phyloP scores from a whole-genome alignment of 2,888 invertebrate genomes.

The Noctua comes region DNA sequence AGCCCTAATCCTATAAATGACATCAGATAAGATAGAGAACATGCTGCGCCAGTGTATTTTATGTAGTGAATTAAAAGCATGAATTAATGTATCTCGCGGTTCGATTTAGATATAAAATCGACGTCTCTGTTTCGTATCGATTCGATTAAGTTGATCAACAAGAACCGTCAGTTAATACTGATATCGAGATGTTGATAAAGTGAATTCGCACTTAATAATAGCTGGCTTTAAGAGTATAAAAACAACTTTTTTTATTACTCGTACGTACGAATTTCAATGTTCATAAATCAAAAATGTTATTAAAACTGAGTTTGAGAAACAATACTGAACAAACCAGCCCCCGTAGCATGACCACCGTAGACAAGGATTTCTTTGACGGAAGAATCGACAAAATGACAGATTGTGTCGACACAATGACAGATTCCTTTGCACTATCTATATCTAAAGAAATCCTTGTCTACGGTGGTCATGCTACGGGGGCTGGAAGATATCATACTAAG shows the following conservation, averaged over 20 bases:
- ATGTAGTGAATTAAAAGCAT: conserved; percentile 74
- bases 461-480: no score
- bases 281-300: not conserved
- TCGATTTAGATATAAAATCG: conserved; percentile 72
- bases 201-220: not conserved
- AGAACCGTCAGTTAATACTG: conserved; percentile 35
- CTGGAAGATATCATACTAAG: no score
- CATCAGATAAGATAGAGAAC: conserved; percentile 85
- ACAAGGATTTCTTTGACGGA: no score
- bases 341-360: no score
- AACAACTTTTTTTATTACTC: not conserved
- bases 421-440: no score
- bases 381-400: no score
- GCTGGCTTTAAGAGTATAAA: no score
- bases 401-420: no score
- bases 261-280: not conserved
- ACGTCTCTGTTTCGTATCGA: conserved; percentile 68
- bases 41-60: conserved; percentile 74
- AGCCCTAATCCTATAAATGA: conserved; percentile 89
- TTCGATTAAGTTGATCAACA: conserved; percentile 67
- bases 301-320: not conserved
- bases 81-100: conserved; percentile 72
- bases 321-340: not conserved
- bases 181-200: conserved; percentile 3
- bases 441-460: no score